A percentile compares a stretch with the other conserved stretches of the same genome.
These are phyloP conservation scores for Aepyceros melampus DNA, from an alignment of 2,113 vertebrate genomes.

Conservation along the genomic window DNA sequence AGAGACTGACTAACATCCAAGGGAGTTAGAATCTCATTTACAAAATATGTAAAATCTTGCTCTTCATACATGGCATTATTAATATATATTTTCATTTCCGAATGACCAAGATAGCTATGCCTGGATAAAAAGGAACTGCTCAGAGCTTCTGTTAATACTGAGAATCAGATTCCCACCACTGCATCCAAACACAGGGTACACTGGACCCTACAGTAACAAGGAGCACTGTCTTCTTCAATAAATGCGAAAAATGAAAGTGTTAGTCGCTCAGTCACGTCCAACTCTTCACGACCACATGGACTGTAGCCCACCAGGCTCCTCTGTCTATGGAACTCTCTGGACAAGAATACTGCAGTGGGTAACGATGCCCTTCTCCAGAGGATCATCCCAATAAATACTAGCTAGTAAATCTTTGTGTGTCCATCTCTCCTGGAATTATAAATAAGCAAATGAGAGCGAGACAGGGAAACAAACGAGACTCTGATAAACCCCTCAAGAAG, in stretches of 20 bases:
- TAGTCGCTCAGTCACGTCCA: neutral
- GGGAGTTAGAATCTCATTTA: neutral
- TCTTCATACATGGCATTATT: neutral
- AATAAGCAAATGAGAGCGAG: neutral
- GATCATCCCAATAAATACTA: neutral
- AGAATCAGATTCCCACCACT: neutral
- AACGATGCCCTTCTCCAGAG: neutral
- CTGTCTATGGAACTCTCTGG: neutral
- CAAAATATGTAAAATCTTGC: neutral
- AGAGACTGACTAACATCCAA: accelerated
- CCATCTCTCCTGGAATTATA: neutral
- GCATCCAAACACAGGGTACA: neutral
- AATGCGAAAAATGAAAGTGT: neutral
- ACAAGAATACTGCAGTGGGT: neutral
- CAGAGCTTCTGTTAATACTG: neutral
- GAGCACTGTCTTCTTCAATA: neutral
- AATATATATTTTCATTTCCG: neutral
- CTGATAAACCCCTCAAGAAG: neutral
- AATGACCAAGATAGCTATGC: neutral
- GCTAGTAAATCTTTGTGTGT: neutral
- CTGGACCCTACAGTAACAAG: neutral
- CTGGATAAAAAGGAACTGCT: neutral
- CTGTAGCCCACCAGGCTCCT: neutral
- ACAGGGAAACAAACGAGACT: neutral
- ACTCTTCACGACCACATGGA: neutral